Evolutionary conservation across 1,140 invertebrate species (phyloP), one percentile per base, ranked within the genome.

Genomic region (Caenorhabditis brenneri): DNA sequence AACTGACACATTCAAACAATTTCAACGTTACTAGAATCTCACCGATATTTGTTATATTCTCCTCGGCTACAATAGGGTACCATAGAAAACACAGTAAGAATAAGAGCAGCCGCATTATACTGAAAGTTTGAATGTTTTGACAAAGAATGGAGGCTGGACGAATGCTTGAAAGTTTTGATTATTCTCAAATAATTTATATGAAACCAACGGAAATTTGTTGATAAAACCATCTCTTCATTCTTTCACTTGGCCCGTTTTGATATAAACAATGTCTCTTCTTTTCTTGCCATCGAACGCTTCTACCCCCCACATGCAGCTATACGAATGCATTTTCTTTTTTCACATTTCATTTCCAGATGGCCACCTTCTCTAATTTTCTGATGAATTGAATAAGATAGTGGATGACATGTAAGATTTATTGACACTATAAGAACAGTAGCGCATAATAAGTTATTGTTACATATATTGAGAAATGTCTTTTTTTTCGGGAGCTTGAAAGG

Each of bases 371-470:
- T 42, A 12, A 51, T 51, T 27, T 31, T 58, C 7, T 36, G 33
- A 0, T 36, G 31, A 36, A 65, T 2, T 2, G 16, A 65, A 36
- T 33, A 65, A 65, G 16, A 39, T 36, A 65, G n/a, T n/a, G 16
- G 31, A 36, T 24, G 33, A 46, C 65, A 74, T 42, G 65, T 74
- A 74, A 42, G 5, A 46, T 74, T 74, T 42, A 74, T 74, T 74
- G 65, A 74, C 33, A 42, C 65, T 74, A 74, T 7, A 74, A 74
- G 29, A 31, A 46, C 29, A 42, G 10, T 36, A 74, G 65, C 33
- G 33, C 65, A 74, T 42, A 74, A 74, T 74, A 74, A 74, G 29
- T 74, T 74, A 74, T 74, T 74, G 65, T 39, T 74, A 74, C 65
- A 74, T 74, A 74, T 24, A 10, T 12, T 55, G 9, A 9, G 9